Conservation (phyloP, 2,888 invertebrate genomes). For the Chymomyza fuscimana region DNA sequence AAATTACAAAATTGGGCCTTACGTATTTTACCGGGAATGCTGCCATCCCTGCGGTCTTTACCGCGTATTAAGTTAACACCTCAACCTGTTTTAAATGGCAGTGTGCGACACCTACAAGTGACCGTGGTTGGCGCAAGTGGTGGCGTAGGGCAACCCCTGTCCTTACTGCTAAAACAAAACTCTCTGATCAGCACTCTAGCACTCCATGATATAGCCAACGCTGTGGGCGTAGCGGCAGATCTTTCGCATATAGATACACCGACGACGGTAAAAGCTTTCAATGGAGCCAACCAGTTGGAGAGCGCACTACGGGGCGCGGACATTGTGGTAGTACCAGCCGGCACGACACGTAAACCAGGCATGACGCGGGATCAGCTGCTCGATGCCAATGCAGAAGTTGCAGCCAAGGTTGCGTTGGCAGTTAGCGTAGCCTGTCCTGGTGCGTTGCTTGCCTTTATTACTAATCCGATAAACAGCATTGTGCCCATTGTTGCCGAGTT, state of each 20-base stretch:
- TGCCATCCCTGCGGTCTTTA: no score
- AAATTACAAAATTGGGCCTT: no score
- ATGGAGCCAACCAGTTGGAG: conserved; percentile 86
- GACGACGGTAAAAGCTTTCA: conserved; percentile 85
- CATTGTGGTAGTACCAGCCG: conserved; percentile 96
- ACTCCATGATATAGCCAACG: conserved; percentile 94
- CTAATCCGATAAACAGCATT: conserved; percentile 98
- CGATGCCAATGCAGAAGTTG: conserved; percentile 96
- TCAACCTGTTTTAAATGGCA: no score
- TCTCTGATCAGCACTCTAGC: conserved; percentile 89
- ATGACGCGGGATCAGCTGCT: conserved; percentile 98
- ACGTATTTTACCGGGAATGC: no score
- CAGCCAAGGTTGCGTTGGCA: conserved; percentile 88
- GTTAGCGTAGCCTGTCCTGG: conserved; percentile 90
- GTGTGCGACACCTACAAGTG: conserved; percentile 86
- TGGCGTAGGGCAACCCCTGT: conserved; percentile 97
- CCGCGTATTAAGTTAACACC: no score
- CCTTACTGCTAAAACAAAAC: conserved; percentile 92
- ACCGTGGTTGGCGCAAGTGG: conserved; percentile 96
- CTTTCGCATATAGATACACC: conserved; percentile 96
- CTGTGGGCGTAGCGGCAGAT: conserved; percentile 96
- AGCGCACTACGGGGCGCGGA: conserved; percentile 88
- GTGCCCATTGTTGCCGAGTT: conserved; percentile 97
- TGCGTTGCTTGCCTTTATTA: conserved; percentile 94
- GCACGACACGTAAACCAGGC: conserved; percentile 97